phyloP scores from a whole-genome alignment of 2,888 invertebrate species.

The Ametastegia equiseti region DNA sequence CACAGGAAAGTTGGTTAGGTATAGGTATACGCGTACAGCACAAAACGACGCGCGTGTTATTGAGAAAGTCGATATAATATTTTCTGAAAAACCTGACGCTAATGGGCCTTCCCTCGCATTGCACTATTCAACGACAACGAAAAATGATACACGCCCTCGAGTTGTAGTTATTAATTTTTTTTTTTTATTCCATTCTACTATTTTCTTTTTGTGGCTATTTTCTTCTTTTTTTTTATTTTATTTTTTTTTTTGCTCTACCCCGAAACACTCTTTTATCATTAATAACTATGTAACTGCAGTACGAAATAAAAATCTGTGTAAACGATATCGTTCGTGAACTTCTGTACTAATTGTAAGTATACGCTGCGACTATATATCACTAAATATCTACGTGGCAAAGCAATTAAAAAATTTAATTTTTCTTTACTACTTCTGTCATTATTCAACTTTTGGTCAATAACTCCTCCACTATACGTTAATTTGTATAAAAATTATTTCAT shows the following conservation, averaged over 20 bases:
- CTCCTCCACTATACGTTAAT: no score
- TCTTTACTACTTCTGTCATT: no score
- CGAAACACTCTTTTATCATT: not conserved
- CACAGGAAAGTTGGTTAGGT: not conserved
- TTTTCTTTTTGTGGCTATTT: not conserved
- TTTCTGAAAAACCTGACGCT: slow-evolving; percentile 30
- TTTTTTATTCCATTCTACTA: not conserved
- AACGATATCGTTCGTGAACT: slow-evolving; percentile 1
- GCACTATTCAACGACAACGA: slow-evolving; percentile 36
- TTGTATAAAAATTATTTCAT: no score
- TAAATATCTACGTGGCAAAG: no score
- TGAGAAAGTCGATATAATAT: slow-evolving; percentile 6
- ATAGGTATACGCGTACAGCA: not conserved
- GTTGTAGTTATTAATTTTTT: slow-evolving; percentile 27
- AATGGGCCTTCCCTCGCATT: slow-evolving; percentile 17
- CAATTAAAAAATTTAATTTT: no score
- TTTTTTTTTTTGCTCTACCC: not conserved
- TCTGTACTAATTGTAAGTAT: no score
- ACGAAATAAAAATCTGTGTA: not conserved
- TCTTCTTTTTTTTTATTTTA: not conserved
- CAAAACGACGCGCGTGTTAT: not conserved
- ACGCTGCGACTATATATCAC: not conserved
- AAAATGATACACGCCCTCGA: slow-evolving; percentile 27
- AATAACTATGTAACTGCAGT: not conserved
- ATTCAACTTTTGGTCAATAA: no score